These are phyloP conservation scores for Urechis unicinctus DNA, from an alignment of 2,888 invertebrate genomes.

Conservation along the genomic window DNA sequence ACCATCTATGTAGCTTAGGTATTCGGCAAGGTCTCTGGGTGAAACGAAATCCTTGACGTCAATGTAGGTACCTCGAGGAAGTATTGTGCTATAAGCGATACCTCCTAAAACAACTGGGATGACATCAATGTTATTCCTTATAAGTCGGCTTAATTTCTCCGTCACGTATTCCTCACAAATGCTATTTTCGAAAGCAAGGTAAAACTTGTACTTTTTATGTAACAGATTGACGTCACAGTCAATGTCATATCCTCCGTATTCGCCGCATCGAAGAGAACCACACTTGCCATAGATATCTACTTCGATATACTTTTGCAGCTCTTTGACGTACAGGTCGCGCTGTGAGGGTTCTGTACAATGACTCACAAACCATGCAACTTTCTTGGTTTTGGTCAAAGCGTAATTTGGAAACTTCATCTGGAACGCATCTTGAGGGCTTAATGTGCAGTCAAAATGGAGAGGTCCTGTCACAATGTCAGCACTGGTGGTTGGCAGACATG, in stretches of 20 bases:
- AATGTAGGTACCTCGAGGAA: neutral
- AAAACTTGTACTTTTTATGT: neutral
- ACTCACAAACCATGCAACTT: neutral
- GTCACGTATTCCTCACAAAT: no score
- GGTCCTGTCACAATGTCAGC: no score
- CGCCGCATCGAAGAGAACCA: neutral
- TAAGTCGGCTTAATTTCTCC: no score
- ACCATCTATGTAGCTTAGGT: neutral
- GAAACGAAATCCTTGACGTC: neutral
- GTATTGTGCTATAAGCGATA: neutral
- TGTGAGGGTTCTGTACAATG: neutral
- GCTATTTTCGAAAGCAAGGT: no score
- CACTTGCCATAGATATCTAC: neutral
- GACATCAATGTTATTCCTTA: no score
- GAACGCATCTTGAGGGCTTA: no score
- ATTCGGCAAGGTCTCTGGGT: neutral
- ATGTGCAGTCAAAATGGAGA: no score
- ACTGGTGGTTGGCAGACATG: no score
- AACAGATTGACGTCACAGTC: no score
- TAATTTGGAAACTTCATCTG: no score
- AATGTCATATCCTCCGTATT: no score
- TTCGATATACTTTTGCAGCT: neutral
- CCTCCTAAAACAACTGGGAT: neutral
- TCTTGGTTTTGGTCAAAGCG: neutral
- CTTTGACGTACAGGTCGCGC: neutral